phyloP scores from a whole-genome alignment of 2,888 invertebrate species.

The Platycheirus rosarum region DNA sequence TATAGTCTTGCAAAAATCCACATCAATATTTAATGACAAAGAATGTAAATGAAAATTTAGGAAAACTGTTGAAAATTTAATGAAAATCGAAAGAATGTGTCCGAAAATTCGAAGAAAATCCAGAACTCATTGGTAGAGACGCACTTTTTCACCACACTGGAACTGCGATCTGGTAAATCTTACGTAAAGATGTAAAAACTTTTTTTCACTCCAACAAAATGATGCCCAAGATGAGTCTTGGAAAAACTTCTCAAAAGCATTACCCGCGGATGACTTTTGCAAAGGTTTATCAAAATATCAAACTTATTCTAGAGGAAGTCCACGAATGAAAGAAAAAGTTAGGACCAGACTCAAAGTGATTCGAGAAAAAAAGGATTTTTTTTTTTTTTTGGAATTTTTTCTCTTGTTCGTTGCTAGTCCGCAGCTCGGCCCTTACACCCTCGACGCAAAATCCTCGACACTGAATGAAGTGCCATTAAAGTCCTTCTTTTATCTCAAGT shows the following conservation, averaged over 20 bases:
- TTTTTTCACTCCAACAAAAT: conserved; percentile 38
- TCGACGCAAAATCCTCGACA: conserved; percentile 72
- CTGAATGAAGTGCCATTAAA: conserved; percentile 72
- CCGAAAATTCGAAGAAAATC: background rate
- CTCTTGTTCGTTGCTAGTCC: conserved; percentile 29
- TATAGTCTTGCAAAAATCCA: conserved; percentile 33
- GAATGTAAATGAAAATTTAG: conserved; percentile 34
- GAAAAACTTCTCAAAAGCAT: conserved; percentile 57
- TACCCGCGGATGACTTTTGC: conserved; percentile 25
- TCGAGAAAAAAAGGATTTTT: conserved; percentile 29
- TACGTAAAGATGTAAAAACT: conserved; percentile 63
- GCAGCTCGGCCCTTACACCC: conserved; percentile 60
- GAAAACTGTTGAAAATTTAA: conserved; percentile 14
- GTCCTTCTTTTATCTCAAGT: conserved; percentile 72
- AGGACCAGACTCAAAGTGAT: conserved; percentile 47
- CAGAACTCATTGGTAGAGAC: conserved; percentile 29
- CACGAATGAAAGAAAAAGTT: background rate
- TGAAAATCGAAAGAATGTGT: conserved; percentile 3
- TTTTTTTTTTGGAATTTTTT: conserved; percentile 38
- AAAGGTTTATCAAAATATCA: conserved; percentile 27
- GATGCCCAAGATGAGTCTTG: conserved; percentile 35
- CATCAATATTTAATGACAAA: conserved; percentile 61
- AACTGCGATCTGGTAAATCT: conserved; percentile 61
- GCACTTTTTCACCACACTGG: conserved; percentile 23
- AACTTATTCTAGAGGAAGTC: conserved; percentile 38